These are phyloP conservation scores for Crepidodera aurea DNA, from an alignment of 2,888 invertebrate species.

Conservation along the genomic window DNA sequence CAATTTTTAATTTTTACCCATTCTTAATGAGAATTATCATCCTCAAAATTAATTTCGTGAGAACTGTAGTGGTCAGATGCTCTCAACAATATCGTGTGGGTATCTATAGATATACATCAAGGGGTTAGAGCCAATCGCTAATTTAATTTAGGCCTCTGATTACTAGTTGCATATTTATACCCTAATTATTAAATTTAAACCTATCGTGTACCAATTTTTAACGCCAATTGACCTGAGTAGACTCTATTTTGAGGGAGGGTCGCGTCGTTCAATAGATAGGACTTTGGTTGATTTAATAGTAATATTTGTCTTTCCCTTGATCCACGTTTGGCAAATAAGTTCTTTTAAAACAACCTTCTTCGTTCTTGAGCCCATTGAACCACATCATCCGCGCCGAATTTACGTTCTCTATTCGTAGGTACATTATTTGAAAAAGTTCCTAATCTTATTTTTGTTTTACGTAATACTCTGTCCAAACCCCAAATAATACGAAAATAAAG, in stretches of 20 bases:
- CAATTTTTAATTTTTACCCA: too few species aligned
- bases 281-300: too few species aligned
- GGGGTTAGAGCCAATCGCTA: background rate
- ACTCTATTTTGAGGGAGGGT: too few species aligned
- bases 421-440: background rate
- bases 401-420: too few species aligned
- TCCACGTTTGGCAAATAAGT: too few species aligned
- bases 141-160: constrained; percentile 2
- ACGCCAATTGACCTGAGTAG: background rate
- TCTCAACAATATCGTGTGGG: constrained; percentile 19
- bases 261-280: too few species aligned
- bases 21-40: too few species aligned
- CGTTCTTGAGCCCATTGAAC: too few species aligned
- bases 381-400: too few species aligned
- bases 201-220: constrained; percentile 3
- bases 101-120: constrained; percentile 7
- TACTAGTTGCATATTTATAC: background rate
- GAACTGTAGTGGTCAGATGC: constrained; percentile 20
- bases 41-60: constrained; percentile 3
- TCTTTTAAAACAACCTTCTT: too few species aligned
- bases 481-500: constrained; percentile 31
- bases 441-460: constrained; percentile 6
- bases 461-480: constrained; percentile 25
- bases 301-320: too few species aligned
- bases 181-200: background rate